Evolutionary conservation across 1,140 invertebrate genomes (phyloP).

Genomic region (Drosophila orosa): DNA sequence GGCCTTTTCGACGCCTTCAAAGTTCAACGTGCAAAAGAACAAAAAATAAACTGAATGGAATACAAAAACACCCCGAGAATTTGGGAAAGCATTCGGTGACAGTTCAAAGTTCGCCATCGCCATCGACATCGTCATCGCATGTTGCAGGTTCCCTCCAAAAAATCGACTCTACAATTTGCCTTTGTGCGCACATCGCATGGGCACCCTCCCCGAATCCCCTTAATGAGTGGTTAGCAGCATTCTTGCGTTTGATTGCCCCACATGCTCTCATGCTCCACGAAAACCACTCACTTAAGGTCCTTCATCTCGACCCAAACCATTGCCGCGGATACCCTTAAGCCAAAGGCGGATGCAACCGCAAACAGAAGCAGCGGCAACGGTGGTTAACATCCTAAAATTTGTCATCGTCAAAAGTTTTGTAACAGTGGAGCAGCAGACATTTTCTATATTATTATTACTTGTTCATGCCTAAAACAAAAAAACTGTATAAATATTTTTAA

Average conservation of each 20-base stretch:
- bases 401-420: not conserved
- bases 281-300: constrained; percentile 23
- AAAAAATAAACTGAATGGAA: constrained; percentile 27
- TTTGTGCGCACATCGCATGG: constrained; percentile 28
- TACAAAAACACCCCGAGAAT: constrained; percentile 23
- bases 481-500: no score
- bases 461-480: no score
- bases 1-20: constrained; percentile 80
- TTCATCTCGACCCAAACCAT: not conserved
- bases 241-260: constrained; percentile 45
- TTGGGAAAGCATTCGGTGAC: constrained; percentile 40
- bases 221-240: constrained; percentile 63
- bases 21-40: constrained; percentile 65
- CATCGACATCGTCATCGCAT: constrained; percentile 18
- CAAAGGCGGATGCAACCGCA: constrained; percentile 30
- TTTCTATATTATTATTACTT: no score
- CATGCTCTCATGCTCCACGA: constrained; percentile 14
- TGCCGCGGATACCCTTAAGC: not conserved
- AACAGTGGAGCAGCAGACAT: not conserved
- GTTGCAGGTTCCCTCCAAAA: constrained; percentile 18
- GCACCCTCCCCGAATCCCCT: constrained; percentile 39
- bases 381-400: constrained; percentile 13
- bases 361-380: constrained; percentile 1
- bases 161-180: constrained; percentile 53
- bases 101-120: constrained; percentile 54